phyloP scores from a whole-genome alignment of 2,113 vertebrate genomes.

The Nycticebus coucang region DNA sequence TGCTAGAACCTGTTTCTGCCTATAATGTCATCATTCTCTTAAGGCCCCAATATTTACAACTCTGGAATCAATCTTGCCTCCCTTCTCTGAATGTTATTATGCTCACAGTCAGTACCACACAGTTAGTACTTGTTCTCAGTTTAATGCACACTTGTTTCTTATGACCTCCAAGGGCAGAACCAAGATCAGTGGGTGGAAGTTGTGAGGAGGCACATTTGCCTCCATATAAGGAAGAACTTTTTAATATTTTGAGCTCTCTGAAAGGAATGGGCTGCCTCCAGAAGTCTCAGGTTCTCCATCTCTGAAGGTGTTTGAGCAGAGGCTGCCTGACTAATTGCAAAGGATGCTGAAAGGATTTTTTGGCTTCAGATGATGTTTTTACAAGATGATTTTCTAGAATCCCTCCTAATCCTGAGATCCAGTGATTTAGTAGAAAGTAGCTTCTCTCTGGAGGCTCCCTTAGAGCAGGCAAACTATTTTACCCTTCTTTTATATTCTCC shows the following conservation, averaged over 20 bases:
- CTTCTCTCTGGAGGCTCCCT: neutral
- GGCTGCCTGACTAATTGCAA: constrained; percentile 35
- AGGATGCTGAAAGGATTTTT: constrained; percentile 48
- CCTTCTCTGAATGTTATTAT: constrained; percentile 40
- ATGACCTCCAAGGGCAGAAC: constrained; percentile 60
- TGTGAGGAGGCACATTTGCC: constrained; percentile 60
- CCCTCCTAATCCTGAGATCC: constrained; percentile 13
- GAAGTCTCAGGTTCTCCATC: constrained; percentile 48
- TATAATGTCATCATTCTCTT: constrained; percentile 11
- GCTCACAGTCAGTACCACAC: constrained; percentile 29
- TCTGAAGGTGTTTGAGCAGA: constrained; percentile 56
- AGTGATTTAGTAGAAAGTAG: neutral
- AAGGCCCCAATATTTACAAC: neutral
- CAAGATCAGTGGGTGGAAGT: constrained; percentile 69
- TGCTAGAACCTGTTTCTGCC: constrained; percentile 30
- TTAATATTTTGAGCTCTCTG: constrained; percentile 54
- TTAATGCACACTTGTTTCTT: constrained; percentile 64
- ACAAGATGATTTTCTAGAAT: constrained; percentile 60
- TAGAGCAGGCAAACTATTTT: constrained; percentile 39
- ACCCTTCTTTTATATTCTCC: neutral
- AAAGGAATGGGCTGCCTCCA: constrained; percentile 56
- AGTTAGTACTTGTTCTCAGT: constrained; percentile 60
- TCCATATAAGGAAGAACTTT: constrained; percentile 79
- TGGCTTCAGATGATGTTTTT: constrained; percentile 44
- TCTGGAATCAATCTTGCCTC: constrained; percentile 15